Base-by-base conservation (phyloP, 1,140 invertebrate genomes). In the Vanessa atalanta region DNA sequence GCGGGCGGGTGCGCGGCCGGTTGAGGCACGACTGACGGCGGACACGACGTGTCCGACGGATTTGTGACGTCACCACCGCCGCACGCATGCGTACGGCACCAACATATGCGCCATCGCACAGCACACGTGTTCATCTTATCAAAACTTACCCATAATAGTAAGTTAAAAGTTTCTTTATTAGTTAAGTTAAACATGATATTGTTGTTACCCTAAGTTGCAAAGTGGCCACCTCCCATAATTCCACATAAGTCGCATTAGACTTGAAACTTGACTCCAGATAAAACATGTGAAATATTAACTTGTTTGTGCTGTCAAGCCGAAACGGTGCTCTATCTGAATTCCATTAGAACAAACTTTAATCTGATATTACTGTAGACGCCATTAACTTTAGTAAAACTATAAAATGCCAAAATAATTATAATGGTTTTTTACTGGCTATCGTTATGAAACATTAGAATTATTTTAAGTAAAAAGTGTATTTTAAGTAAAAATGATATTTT, bases 101-200 rank as follows among this genome's bases (percentile, higher is more conserved):
- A 74, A 78, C 77, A 79, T 79, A 80, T 79, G 73, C 74, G 72
- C 72, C 53, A 16, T 72, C 76, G 74, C 78, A 72, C 71, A 31
- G 57, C 60, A 75, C 73, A 74, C 65, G 77, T 72, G 73, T 50
- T 70, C 43, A 47, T 63, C 72, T 70, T 79, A 73, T 79, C 72
- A 76, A 79, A 82, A 79, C 82, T 82, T 77, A 61, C 73, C 57
- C 68, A 70, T 79, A 79, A 75, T 75, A 76, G 65, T 73, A 47
- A 74, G 65, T 78, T 80, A 81, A 82, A 85, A 85, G 83, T 85
- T 85, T 51, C 73, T 80, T 82, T 83, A 83, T 84, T 83, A 85
- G 78, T 82, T 79, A 77, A 81, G 73, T 80, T 81, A 77, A 78
- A 80, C 79, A 71, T 70, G 75, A 77, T 78, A 82, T 73, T 66